Evolutionary conservation across 2,113 vertebrate genomes (phyloP).

Genomic region (Cynoglossus semilaevis): DNA sequence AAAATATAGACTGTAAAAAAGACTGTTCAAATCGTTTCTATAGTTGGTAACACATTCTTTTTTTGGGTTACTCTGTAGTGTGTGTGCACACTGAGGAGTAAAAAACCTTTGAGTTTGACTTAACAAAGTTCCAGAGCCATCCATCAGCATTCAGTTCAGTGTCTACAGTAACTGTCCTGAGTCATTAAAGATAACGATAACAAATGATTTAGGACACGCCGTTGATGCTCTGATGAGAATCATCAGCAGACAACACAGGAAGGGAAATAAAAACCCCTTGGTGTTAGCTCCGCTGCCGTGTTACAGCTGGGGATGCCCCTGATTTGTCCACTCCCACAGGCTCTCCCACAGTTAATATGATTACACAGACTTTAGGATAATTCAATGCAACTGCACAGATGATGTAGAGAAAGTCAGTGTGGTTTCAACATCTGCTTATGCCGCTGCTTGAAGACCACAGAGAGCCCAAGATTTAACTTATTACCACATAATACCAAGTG

Average conservation of each 20-base stretch:
- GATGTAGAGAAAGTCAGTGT: constrained; percentile 59
- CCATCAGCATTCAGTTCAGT: constrained; percentile 16
- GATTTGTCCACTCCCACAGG: constrained; percentile 60
- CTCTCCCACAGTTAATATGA: constrained; percentile 67
- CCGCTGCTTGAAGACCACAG: constrained; percentile 43
- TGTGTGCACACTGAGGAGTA: too few species aligned
- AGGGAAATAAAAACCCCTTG: constrained; percentile 26
- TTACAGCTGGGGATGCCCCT: constrained; percentile 14
- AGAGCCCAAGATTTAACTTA: constrained; percentile 65
- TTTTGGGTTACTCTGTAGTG: too few species aligned
- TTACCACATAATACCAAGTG: constrained; percentile 73
- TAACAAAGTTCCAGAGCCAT: too few species aligned
- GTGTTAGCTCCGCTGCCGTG: constrained; percentile 21
- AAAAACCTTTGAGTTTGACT: too few species aligned
- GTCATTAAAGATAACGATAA: constrained; percentile 30
- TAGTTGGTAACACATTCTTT: too few species aligned
- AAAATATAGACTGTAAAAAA: too few species aligned
- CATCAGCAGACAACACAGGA: too few species aligned
- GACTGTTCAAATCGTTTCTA: too few species aligned
- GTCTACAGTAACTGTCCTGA: constrained; percentile 25
- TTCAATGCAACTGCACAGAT: constrained; percentile 65
- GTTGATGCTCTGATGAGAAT: too few species aligned
- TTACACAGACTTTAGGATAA: constrained; percentile 76
- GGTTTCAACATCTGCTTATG: constrained; percentile 68
- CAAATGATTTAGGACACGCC: constrained; percentile 31